Evolutionary conservation across 2,888 invertebrate species (phyloP).

Genomic region (Agonopterix heracliana): DNA sequence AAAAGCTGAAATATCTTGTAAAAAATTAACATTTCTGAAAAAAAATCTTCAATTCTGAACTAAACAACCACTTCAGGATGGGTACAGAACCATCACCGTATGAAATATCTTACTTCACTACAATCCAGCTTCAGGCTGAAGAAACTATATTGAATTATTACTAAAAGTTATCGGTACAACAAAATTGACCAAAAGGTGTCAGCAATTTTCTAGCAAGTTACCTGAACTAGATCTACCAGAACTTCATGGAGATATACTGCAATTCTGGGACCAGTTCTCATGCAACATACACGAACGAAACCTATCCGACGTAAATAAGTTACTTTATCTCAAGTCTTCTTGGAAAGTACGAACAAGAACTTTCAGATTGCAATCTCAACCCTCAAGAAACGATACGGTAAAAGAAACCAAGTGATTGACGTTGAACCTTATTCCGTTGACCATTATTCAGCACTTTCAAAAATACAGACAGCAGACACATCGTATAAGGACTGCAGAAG

Average conservation of each 20-base stretch:
- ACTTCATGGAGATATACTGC: neutral
- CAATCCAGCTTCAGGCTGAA: neutral
- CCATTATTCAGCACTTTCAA: neutral
- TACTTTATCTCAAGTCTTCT: neutral
- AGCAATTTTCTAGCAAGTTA: neutral
- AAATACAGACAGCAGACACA: slow-evolving; percentile 5
- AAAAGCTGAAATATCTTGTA: too few relatives aligned
- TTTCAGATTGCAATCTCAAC: slow-evolving; percentile 1
- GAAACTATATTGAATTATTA: neutral
- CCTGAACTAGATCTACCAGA: neutral
- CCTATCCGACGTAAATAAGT: neutral
- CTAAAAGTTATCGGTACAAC: neutral
- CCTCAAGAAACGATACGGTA: too few relatives aligned
- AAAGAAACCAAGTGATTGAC: neutral
- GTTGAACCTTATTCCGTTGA: too few relatives aligned
- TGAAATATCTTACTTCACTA: too few relatives aligned
- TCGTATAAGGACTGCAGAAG: slow-evolving; percentile 7
- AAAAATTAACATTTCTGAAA: too few relatives aligned
- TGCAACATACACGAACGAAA: neutral
- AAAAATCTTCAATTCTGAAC: too few relatives aligned
- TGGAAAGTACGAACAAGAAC: slow-evolving; percentile 1
- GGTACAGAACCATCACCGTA: too few relatives aligned
- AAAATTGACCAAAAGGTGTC: neutral
- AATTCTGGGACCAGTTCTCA: slow-evolving; percentile 2
- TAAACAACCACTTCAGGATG: too few relatives aligned